Percentiles rank a stretch among this genome's conserved stretches.
Conservation (phyloP, 1,140 invertebrate genomes). For the Caenorhabditis brenneri region DNA sequence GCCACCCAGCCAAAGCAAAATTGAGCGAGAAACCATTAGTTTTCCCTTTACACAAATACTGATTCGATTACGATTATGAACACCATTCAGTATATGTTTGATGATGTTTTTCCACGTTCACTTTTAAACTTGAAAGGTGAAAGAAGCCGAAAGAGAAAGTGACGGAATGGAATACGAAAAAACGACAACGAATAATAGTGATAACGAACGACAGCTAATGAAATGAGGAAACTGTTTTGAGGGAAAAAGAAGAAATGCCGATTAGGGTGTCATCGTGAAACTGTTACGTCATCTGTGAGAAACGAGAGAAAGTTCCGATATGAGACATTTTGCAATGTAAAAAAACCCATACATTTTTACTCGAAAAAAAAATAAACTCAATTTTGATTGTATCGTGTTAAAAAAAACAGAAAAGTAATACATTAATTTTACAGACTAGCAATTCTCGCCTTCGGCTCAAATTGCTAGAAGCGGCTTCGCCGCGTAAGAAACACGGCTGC, state of each 20-base stretch:
- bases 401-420: too few relatives aligned
- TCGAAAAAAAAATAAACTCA: too few relatives aligned
- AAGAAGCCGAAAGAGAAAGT: not conserved
- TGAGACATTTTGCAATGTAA: too few relatives aligned
- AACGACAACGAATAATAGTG: not conserved
- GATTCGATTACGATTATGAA: slow-evolving; percentile 31
- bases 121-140: not conserved
- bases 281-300: not conserved
- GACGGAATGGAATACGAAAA: not conserved
- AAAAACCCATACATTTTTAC: too few relatives aligned
- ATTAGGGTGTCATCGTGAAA: not conserved
- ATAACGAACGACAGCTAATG: not conserved
- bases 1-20: not conserved
- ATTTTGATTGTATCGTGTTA: too few relatives aligned
- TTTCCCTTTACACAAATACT: not conserved
- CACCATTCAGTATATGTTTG: not conserved
- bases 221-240: not conserved
- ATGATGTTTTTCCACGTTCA: not conserved
- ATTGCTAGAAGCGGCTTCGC: too few relatives aligned
- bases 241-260: not conserved
- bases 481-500: too few relatives aligned
- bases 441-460: too few relatives aligned
- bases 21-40: not conserved
- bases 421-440: too few relatives aligned
- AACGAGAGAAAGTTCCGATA: too few relatives aligned